phyloP scores from a whole-genome alignment of 2,888 invertebrate species.

The Pterostichus madidus region DNA sequence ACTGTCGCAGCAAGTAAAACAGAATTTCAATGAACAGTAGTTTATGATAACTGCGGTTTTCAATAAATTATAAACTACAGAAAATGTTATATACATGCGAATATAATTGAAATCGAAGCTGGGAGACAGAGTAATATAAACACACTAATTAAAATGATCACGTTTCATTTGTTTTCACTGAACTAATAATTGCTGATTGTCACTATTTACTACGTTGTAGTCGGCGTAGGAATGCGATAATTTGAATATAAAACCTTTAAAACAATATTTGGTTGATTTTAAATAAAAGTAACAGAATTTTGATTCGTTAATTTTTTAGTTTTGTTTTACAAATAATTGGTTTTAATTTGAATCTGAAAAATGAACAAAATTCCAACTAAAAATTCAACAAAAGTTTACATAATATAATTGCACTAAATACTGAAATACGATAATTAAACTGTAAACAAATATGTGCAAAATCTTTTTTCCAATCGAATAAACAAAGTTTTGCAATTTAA shows the following conservation, averaged over 20 bases:
- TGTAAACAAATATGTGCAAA: too few species aligned
- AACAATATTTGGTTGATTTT: not conserved
- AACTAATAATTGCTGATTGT: slow-evolving; percentile 33
- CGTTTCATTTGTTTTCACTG: slow-evolving; percentile 23
- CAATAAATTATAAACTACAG: slow-evolving; percentile 57
- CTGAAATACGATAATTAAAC: too few species aligned
- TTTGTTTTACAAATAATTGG: slow-evolving; percentile 2
- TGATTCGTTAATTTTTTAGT: not conserved
- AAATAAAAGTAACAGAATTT: slow-evolving; percentile 24
- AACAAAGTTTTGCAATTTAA: too few species aligned
- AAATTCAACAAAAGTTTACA: not conserved
- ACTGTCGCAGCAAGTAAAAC: slow-evolving; percentile 38
- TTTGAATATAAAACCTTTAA: slow-evolving; percentile 26
- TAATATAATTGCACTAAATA: not conserved
- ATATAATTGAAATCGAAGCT: slow-evolving; percentile 44
- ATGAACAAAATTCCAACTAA: not conserved
- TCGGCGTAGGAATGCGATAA: not conserved
- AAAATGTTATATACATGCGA: slow-evolving; percentile 52
- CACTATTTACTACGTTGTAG: not conserved
- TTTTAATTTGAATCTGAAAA: not conserved
- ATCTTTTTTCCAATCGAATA: too few species aligned
- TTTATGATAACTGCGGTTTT: slow-evolving; percentile 54
- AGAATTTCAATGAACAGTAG: slow-evolving; percentile 39
- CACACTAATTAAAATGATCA: slow-evolving; percentile 50
- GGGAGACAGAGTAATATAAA: slow-evolving; percentile 4